Base-by-base conservation (phyloP, 2,888 invertebrate species). In the Aspidiotus rigidus region DNA sequence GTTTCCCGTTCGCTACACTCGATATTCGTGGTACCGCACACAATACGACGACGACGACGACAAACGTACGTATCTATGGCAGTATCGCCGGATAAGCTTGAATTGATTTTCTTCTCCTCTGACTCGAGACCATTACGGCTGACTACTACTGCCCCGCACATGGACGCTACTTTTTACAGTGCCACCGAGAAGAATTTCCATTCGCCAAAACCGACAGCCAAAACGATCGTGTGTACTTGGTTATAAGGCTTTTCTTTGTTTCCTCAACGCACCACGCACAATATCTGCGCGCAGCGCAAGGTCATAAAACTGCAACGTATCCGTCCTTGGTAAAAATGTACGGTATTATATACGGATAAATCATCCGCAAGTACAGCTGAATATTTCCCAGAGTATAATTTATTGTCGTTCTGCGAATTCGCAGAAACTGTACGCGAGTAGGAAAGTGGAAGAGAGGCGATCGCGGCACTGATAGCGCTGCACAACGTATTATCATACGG, bases 291-390 rank as follows among this genome's bases (percentile, higher is more conserved):
- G 39, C 67, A 67, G 60, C 59, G 67, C 60, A 28, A 28, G 28
- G 28, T 28, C 28, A 28, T 57, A 57, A 67, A 42, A 42, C 60
- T 59, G 67, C 53, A 67, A 67, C 59, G 57, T 28, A n/a, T 67
- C 60, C 59, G 67, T 67, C 67, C 67, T 67, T 67, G 67, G 53
- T 44, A 59, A 67, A 67, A 67, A 67, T 57, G 64, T 64, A 55
- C 28, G 28, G 28, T 28, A 28, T 28, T 28, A 28, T 28, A 28
- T 28, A 28, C 28, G 28, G 28, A 28, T 28, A 28, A 28, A 28
- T 28, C 28, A 28, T 28, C 28, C 28, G 28, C 28, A 28, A 28
- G 28, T 28, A 28, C 5, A 28, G 2, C 28, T 28, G 28, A 28
- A 28, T 28, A 28, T 28, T 28, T 28, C 28, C 28, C 28, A 28